phyloP scores from a whole-genome alignment of 2,888 invertebrate species.

The Epistrophe eligans region DNA sequence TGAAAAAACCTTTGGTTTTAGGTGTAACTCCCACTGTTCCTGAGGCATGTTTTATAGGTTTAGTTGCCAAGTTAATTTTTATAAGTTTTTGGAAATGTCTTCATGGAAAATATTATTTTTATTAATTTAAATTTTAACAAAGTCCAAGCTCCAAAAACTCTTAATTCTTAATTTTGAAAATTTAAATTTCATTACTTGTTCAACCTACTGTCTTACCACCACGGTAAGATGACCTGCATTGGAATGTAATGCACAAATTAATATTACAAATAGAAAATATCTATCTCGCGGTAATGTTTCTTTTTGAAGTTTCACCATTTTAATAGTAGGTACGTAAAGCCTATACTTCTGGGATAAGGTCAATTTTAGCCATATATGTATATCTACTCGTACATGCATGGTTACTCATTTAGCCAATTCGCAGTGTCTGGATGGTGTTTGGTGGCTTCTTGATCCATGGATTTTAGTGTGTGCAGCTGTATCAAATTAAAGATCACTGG shows the following conservation, averaged over 20 bases:
- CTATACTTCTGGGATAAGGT: constrained; percentile 30
- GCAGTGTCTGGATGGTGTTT: neutral
- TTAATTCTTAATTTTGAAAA: too few species aligned
- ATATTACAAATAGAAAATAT: constrained; percentile 28
- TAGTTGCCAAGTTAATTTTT: too few species aligned
- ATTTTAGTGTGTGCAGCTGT: constrained; percentile 19
- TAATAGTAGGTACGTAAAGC: neutral
- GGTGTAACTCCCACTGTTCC: too few species aligned
- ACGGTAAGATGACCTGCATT: constrained; percentile 28
- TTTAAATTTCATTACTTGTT: neutral
- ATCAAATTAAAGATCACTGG: constrained; percentile 52
- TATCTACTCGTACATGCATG: neutral
- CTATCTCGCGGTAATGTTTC: constrained; percentile 40
- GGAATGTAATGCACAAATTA: constrained; percentile 43
- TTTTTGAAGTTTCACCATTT: constrained; percentile 29
- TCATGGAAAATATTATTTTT: too few species aligned
- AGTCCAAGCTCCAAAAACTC: too few species aligned
- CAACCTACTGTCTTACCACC: constrained; percentile 12
- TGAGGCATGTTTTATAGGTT: too few species aligned
- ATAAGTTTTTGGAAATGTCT: too few species aligned
- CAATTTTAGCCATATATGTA: constrained; percentile 23
- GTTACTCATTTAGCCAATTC: constrained; percentile 32
- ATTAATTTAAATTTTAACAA: too few species aligned
- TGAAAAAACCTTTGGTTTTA: too few species aligned
- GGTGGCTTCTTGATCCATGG: constrained; percentile 31